Evolutionary conservation across 1,140 invertebrate species (phyloP).

Genomic region (Meloidogyne floridensis): DNA sequence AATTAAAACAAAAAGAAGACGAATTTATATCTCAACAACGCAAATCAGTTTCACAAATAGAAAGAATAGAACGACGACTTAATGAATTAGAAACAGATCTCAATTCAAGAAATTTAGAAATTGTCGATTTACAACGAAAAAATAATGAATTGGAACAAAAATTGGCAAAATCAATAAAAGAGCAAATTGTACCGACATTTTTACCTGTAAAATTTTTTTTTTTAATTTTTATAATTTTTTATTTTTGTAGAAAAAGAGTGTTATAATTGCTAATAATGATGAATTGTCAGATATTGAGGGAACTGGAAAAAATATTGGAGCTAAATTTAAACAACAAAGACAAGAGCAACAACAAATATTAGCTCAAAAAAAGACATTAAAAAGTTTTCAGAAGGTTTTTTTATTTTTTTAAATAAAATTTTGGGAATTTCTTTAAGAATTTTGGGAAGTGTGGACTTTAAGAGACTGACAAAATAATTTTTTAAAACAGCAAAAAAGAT

Average conservation of each 20-base stretch:
- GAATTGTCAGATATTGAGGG: not conserved
- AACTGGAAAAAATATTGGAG: not conserved
- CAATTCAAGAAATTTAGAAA: not conserved
- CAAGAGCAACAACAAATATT: not conserved
- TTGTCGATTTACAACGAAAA: conserved; percentile 7
- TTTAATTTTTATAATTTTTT: not conserved
- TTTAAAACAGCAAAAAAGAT: too few relatives aligned
- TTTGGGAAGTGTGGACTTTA: too few relatives aligned
- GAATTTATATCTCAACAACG: not conserved
- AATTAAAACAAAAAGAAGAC: conserved; percentile 9
- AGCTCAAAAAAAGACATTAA: not conserved
- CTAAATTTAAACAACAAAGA: not conserved
- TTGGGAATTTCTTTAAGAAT: too few relatives aligned
- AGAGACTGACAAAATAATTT: too few relatives aligned
- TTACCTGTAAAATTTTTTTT: not conserved
- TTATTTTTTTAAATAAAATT: not conserved
- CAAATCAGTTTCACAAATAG: not conserved
- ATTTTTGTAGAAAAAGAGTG: not conserved
- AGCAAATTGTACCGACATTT: not conserved
- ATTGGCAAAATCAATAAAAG: conserved; percentile 4
- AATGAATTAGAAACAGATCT: conserved; percentile 15
- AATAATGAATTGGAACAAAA: conserved; percentile 24
- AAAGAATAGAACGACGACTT: not conserved
- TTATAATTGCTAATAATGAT: not conserved
- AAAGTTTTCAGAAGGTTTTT: conserved; percentile 7